Base-by-base conservation (phyloP, 2,113 vertebrate genomes). In the Laterallus jamaicensis region DNA sequence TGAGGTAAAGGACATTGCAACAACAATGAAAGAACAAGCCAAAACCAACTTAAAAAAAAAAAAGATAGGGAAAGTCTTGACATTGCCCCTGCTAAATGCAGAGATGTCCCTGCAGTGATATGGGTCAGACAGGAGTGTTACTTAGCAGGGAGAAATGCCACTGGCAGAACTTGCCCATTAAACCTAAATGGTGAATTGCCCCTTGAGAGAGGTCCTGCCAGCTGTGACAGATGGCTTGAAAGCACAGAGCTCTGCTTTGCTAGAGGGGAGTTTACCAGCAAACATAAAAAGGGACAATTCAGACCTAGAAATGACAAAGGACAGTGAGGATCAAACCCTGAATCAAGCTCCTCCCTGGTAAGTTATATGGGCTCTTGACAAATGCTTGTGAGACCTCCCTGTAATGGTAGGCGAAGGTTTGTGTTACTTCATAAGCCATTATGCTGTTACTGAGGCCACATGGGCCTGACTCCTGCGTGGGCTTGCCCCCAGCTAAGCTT, bases 341-440 rank as follows among this genome's bases (percentile, higher is more conserved):
- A 11, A 54, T 47, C 42, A 49, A 77, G 24, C 0, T 0, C 11
- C 9, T 78, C 25, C 15, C 55, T 60, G 50, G 8, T 52, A 83
- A 77, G 24, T n/a, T 74, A 31, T 12, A 39, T 19, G 20, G 35
- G 21, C 40, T 77, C 55, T 49, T 70, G 37, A 44, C 13, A 77
- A 56, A 49, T 49, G 12, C 63, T 71, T 21, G 35, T 77, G 59
- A 77, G 68, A 80, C 44, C 18, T 74, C 44, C 76, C 73, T 10
- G 9, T 71, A 76, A 42, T 0, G 1, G 16, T 11, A 32, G 21
- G 47, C 2, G 6, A 86, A 76, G 62, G 18, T 39, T 83, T 35
- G 31, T n/a, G 6, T 32, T 66, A 16, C 52, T 82, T 60, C 54
- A 15, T 29, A 47, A 64, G 20, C 20, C 56, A 28, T 31, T 47